Evolutionary conservation across 1,140 invertebrate species (phyloP).

Genomic region (Achatina immaculata): DNA sequence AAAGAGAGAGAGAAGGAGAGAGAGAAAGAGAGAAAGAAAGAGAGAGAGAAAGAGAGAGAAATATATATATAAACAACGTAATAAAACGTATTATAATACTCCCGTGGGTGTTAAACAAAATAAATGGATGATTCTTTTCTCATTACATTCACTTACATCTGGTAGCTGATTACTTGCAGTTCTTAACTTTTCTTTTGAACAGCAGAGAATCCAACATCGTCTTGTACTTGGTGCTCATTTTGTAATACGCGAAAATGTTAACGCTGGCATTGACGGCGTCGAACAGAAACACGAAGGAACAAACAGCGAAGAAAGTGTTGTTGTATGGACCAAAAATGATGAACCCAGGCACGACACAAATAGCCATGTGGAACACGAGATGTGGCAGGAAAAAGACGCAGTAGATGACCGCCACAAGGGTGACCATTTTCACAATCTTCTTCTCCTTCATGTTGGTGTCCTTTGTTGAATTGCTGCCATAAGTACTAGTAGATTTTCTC

Average conservation of each 20-base stretch:
- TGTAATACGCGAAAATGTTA: background rate
- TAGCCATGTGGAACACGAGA: background rate
- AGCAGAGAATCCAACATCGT: background rate
- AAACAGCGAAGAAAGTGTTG: background rate
- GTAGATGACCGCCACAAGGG: background rate
- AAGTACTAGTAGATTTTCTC: background rate
- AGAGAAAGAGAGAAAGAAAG: too few species aligned
- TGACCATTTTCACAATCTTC: constrained; percentile 3
- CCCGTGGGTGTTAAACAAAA: too few species aligned
- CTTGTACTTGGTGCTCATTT: background rate
- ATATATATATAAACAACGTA: too few species aligned
- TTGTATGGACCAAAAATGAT: background rate
- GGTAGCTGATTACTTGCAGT: too few species aligned
- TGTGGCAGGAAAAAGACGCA: background rate
- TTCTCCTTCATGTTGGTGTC: background rate
- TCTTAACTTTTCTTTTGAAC: too few species aligned
- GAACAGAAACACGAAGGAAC: background rate
- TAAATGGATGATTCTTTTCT: too few species aligned
- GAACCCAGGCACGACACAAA: background rate
- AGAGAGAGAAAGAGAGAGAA: too few species aligned
- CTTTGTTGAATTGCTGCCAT: background rate
- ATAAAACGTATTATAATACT: too few species aligned
- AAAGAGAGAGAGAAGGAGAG: too few species aligned
- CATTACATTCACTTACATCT: too few species aligned
- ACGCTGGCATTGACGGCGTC: background rate